phyloP scores from a whole-genome alignment of 2,797 vertebrate species.

The Falco naumanni region DNA sequence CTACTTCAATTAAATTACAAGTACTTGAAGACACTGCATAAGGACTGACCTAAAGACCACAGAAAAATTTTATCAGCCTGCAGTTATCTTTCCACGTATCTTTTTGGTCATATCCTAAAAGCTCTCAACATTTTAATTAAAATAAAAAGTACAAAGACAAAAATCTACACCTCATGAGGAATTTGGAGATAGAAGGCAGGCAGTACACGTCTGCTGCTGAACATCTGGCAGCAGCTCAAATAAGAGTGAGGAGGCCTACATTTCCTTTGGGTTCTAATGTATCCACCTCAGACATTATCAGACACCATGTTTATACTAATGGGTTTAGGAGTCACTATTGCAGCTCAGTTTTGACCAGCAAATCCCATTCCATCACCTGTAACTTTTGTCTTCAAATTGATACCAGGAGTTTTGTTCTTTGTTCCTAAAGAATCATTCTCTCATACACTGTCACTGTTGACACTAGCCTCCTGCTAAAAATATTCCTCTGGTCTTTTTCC shows the following conservation, averaged over 20 bases:
- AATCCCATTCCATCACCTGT: neutral
- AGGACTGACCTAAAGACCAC: neutral
- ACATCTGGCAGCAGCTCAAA: neutral
- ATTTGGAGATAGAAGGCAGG: neutral
- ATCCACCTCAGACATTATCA: neutral
- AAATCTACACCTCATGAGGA: neutral
- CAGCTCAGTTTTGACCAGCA: neutral
- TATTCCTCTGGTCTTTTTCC: neutral
- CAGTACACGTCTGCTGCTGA: neutral
- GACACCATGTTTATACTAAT: neutral
- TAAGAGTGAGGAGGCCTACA: neutral
- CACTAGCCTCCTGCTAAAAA: neutral
- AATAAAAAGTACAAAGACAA: neutral
- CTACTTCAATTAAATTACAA: neutral
- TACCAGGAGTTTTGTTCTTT: neutral
- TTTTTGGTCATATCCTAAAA: neutral
- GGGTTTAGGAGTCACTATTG: neutral
- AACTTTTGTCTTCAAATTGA: neutral
- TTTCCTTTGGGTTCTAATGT: fast-evolving
- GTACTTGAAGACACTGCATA: neutral
- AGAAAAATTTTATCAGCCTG: neutral
- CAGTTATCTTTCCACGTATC: neutral
- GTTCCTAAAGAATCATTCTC: neutral
- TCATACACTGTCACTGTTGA: neutral
- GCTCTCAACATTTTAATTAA: neutral